Conservation (phyloP, 92 coral and sea anemone genomes). For the Parazoanthus darwini region DNA sequence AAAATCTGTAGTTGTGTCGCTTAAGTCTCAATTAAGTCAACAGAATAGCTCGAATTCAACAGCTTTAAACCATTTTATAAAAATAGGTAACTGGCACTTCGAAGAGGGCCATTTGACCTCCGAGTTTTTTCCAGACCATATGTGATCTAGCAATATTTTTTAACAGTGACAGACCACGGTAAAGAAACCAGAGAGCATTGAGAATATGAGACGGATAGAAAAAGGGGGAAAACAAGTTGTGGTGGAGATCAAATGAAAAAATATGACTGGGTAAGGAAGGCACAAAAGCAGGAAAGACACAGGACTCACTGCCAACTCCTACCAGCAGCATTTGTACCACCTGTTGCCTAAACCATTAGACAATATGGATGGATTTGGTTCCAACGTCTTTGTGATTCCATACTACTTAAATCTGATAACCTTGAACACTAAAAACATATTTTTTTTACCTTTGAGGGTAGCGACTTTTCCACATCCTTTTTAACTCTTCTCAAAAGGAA, state of each 20-base stretch:
- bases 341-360: not conserved
- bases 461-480: constrained; percentile 98
- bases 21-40: not conserved
- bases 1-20: not conserved
- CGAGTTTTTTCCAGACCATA: no score
- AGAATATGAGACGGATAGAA: not conserved
- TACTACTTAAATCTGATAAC: not conserved
- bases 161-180: not conserved
- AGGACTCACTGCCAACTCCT: not conserved
- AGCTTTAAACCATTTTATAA: not conserved
- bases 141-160: not conserved
- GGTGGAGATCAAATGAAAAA: not conserved
- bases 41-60: not conserved
- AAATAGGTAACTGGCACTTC: not conserved
- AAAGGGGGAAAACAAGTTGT: not conserved
- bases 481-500: constrained; percentile 91
- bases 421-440: no score
- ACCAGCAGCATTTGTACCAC: not conserved
- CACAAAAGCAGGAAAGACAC: not conserved
- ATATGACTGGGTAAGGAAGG: not conserved
- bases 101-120: not conserved
- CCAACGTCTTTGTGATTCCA: not conserved
- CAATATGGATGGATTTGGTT: not conserved
- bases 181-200: no score
- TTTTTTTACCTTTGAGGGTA: constrained; percentile 88